Evolutionary conservation across 2,888 invertebrate genomes (phyloP).

Genomic region (Lepidochitona cinerea): DNA sequence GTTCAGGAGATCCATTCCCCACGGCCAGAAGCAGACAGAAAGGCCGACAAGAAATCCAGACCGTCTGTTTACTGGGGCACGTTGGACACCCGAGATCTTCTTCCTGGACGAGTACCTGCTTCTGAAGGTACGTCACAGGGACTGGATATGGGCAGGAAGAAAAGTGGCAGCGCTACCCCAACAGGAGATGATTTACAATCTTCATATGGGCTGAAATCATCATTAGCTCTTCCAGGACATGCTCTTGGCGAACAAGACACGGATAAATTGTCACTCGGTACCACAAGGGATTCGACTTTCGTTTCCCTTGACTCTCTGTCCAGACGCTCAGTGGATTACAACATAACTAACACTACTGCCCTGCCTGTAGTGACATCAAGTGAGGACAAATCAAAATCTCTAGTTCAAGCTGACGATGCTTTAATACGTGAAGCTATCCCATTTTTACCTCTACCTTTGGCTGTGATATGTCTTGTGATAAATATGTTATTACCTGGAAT

Average conservation of each 20-base stretch:
- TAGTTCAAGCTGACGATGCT: constrained; percentile 73
- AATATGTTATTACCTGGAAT: constrained; percentile 85
- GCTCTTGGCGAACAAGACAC: constrained; percentile 13
- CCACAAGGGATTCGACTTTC: constrained; percentile 28
- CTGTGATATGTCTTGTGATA: constrained; percentile 89
- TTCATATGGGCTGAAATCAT: constrained; percentile 18
- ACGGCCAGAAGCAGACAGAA: no score
- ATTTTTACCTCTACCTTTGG: constrained; percentile 86
- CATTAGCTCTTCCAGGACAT: constrained; percentile 25
- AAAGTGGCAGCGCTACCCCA: background rate
- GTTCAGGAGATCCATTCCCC: no score
- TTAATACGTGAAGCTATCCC: constrained; percentile 94
- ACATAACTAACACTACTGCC: constrained; percentile 20
- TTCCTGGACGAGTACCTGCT: background rate
- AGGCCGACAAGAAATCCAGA: background rate
- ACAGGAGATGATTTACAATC: background rate
- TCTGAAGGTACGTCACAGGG: background rate
- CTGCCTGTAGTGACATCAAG: background rate
- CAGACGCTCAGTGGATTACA: constrained; percentile 35
- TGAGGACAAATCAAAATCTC: constrained; percentile 12
- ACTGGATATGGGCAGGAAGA: background rate
- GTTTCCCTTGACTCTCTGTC: constrained; percentile 32
- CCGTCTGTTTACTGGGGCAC: background rate
- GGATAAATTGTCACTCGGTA: constrained; percentile 26
- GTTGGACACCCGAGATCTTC: background rate